Evolutionary conservation across 1,140 invertebrate species (phyloP).

Genomic region (Platyscapa corneri): DNA sequence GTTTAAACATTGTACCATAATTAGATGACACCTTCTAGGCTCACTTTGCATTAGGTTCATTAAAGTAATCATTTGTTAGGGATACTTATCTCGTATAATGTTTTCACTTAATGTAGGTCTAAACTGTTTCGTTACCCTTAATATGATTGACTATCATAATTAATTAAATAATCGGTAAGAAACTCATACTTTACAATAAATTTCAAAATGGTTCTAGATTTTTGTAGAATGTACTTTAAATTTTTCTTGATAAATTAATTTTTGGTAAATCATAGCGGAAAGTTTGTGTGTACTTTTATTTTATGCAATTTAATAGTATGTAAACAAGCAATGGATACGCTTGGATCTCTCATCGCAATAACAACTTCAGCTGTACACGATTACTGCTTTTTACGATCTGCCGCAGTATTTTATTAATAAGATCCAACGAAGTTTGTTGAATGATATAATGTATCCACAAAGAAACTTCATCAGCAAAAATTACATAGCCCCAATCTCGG

Average conservation of each 20-base stretch:
- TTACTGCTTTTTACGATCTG: no score
- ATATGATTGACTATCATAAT: not conserved
- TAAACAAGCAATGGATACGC: not conserved
- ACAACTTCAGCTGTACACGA: not conserved
- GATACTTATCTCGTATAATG: not conserved
- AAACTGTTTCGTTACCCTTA: not conserved
- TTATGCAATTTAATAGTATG: not conserved
- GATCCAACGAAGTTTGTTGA: not conserved
- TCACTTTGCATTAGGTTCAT: not conserved
- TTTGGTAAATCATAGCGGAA: not conserved
- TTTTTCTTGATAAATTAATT: not conserved
- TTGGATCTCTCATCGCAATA: not conserved
- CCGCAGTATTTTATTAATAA: not conserved
- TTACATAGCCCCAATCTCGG: not conserved
- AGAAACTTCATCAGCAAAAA: not conserved
- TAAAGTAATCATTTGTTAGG: not conserved
- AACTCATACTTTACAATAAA: not conserved
- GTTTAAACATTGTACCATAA: no score
- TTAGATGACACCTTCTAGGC: not conserved
- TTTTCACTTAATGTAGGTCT: no score
- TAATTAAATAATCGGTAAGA: not conserved
- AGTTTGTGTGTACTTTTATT: not conserved
- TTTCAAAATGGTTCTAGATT: not conserved
- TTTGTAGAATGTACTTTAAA: not conserved
- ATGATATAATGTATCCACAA: not conserved